A percentile compares a stretch with the other conserved stretches of the same genome.
phyloP scores from a whole-genome alignment of 2,113 vertebrate genomes.

The Trochalopteron elliotii region DNA sequence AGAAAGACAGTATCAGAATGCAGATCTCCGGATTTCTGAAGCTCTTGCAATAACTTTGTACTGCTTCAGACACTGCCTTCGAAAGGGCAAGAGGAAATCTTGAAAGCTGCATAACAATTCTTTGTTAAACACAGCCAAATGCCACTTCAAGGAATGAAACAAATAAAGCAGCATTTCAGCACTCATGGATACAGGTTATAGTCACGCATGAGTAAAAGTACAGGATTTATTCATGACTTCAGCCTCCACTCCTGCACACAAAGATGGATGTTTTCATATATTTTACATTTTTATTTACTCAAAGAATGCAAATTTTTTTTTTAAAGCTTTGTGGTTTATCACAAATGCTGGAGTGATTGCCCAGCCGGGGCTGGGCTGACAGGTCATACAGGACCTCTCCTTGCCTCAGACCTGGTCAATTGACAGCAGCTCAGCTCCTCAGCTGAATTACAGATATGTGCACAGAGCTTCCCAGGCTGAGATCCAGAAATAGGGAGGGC shows the following conservation, averaged over 20 bases:
- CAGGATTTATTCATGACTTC: background rate
- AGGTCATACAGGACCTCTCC: background rate
- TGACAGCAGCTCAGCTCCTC: background rate
- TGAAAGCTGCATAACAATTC: accelerated
- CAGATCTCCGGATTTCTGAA: background rate
- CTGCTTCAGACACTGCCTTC: background rate
- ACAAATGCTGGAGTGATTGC: background rate
- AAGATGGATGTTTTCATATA: background rate
- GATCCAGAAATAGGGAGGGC: background rate
- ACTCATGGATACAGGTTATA: background rate
- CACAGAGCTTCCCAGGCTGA: background rate
- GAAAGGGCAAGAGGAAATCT: background rate
- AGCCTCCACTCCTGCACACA: background rate
- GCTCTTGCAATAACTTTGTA: background rate
- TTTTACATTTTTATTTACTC: background rate
- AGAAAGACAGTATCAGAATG: background rate
- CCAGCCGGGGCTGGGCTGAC: background rate
- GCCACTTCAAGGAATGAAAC: background rate
- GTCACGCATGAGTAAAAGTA: background rate
- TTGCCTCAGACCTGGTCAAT: background rate
- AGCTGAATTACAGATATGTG: accelerated
- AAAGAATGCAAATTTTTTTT: background rate
- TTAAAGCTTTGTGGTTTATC: background rate
- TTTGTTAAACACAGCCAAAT: background rate
- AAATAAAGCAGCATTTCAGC: background rate